These are phyloP conservation scores for Eueides isabella DNA, from an alignment of 1,140 invertebrate genomes.

Conservation along the genomic window DNA sequence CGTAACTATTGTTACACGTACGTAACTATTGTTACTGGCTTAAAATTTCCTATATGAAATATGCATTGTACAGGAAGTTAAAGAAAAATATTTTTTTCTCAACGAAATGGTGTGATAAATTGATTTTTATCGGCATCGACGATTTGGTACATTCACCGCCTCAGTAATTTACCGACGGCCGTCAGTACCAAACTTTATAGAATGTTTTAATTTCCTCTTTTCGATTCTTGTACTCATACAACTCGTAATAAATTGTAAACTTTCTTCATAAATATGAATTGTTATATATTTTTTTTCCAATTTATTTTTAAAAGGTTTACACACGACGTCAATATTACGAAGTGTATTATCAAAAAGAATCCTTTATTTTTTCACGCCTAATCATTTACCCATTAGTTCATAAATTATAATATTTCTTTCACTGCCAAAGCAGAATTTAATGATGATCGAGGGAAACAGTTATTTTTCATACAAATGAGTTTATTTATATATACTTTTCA, in stretches of 20 bases:
- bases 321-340: neutral
- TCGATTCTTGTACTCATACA: neutral
- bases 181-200: neutral
- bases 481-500: neutral
- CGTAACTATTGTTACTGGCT: neutral
- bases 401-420: conserved; percentile 39
- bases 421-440: conserved; percentile 33
- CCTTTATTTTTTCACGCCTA: conserved; percentile 19
- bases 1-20: too few species aligned
- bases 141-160: conserved; percentile 4
- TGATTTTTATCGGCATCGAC: conserved; percentile 15
- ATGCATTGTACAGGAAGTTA: neutral
- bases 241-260: neutral
- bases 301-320: neutral
- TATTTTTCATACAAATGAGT: neutral
- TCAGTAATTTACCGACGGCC: neutral
- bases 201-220: neutral
- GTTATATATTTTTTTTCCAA: too few species aligned
- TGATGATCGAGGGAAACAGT: conserved; percentile 30
- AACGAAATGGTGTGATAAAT: conserved; percentile 22
- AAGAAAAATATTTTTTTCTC: conserved; percentile 15
- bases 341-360: neutral
- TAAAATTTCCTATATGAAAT: neutral
- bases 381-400: conserved; percentile 34
- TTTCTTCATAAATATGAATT: too few species aligned